phyloP scores from a whole-genome alignment of 2,113 vertebrate genomes.

The pig (Sus scrofa) region T2T-Sscrofa CM000812.6:71460501-71461000 shows the following conservation, averaged over 20 bases:
- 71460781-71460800: neutral
- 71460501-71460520: neutral
- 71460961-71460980: neutral
- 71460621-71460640: neutral
- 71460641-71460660: neutral
- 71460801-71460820: neutral
- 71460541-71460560: neutral
- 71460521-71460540: neutral
- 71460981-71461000: neutral
- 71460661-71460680: neutral
- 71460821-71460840: neutral
- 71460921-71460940: neutral
- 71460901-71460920: neutral
- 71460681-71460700: neutral
- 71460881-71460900: neutral
- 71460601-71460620: neutral
- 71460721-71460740: neutral
- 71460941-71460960: neutral
- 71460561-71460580: neutral
- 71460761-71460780: neutral
- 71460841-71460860: constrained; percentile 1
- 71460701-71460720: neutral
- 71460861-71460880: neutral
- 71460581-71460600: neutral
- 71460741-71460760: neutral